A percentile compares a stretch with the other conserved stretches of the same genome.
phyloP scores from a whole-genome alignment of 2,113 vertebrate genomes.

The Pseudorasbora parva region DNA sequence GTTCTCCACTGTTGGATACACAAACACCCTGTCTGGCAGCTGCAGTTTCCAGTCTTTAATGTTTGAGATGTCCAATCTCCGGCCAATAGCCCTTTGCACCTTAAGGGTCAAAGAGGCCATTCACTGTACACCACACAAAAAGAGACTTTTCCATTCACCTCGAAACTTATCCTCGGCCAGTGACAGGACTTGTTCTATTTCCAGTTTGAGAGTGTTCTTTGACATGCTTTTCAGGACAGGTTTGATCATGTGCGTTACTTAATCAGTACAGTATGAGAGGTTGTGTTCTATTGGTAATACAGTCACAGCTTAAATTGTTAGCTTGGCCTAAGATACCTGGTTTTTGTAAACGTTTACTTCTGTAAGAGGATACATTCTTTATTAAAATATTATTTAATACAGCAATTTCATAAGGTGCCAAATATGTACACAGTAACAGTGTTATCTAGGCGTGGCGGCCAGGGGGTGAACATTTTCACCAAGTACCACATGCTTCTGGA shows the following conservation, averaged over 20 bases:
- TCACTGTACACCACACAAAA: constrained; percentile 38
- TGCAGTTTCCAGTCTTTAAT: constrained; percentile 55
- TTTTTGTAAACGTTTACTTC: background rate
- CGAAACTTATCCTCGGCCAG: constrained; percentile 46
- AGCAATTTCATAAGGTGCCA: background rate
- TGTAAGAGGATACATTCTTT: background rate
- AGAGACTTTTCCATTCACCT: constrained; percentile 54
- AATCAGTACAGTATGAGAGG: background rate
- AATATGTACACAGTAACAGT: background rate
- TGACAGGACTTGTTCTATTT: constrained; percentile 31
- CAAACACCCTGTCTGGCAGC: constrained; percentile 40
- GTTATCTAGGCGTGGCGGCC: background rate
- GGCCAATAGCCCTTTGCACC: constrained; percentile 36
- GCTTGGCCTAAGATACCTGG: background rate
- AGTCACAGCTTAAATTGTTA: background rate
- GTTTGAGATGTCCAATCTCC: constrained; percentile 49
- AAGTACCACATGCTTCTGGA: no score
- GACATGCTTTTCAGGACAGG: background rate
- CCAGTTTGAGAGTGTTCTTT: constrained; percentile 27
- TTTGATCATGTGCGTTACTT: background rate
- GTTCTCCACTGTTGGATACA: constrained; percentile 36
- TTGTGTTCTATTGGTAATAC: background rate
- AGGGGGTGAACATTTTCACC: no score
- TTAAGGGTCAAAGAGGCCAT: constrained; percentile 15
- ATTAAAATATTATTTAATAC: background rate